Percentiles rank a stretch among this genome's conserved stretches.
These are phyloP conservation scores for Adineta ricciae DNA, from an alignment of 2,888 invertebrate genomes.

Conservation along the genomic window DNA sequence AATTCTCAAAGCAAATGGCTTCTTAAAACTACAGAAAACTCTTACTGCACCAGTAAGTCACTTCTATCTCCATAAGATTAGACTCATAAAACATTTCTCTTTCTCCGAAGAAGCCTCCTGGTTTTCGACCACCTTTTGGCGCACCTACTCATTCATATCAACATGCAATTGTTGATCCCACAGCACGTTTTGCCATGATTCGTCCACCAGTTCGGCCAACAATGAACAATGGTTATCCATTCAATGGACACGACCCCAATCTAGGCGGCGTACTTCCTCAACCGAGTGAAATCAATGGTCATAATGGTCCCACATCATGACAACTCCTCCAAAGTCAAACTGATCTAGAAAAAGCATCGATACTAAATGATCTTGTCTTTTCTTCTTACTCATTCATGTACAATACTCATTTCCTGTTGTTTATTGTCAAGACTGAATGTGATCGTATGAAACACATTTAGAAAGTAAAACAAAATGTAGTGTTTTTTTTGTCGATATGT, in stretches of 20 bases:
- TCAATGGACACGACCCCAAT: background rate
- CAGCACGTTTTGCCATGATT: background rate
- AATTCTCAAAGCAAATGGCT: background rate
- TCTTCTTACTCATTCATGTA: background rate
- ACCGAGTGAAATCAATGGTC: background rate
- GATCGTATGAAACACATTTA: background rate
- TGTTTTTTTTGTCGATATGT: background rate
- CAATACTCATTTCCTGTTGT: background rate
- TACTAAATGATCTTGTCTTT: background rate
- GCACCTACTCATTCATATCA: slow-evolving; percentile 6
- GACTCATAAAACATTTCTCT: no score
- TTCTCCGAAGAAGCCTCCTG: background rate
- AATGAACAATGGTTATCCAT: background rate
- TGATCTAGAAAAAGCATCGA: background rate
- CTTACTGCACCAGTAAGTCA: background rate
- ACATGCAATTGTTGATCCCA: background rate
- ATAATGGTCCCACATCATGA: background rate
- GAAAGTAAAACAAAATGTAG: background rate
- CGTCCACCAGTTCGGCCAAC: background rate
- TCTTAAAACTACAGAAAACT: background rate
- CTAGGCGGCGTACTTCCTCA: background rate
- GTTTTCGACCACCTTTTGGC: background rate
- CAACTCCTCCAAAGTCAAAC: background rate
- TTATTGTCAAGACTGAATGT: background rate
- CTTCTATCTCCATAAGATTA: no score